Evolutionary conservation across 2,113 vertebrate genomes (phyloP), one percentile per base, ranked within the genome.

Genomic region (Tauraco erythrolophus): DNA sequence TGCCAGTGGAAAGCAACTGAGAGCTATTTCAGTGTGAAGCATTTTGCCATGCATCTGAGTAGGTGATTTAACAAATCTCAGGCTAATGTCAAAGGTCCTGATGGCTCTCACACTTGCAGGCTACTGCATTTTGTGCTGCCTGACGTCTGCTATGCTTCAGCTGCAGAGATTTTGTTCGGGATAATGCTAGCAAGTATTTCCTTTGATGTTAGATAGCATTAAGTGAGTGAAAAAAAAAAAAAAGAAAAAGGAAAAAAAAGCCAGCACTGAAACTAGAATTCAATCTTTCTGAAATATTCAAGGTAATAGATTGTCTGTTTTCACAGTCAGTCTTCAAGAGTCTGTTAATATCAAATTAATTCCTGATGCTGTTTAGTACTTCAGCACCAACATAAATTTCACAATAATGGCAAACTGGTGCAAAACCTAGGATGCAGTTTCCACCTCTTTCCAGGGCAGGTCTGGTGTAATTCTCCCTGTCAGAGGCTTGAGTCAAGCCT

Each of bases 101-200:
- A 17, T 27, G 61, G 50, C 53, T 94, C 80, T 75, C 58, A 76
- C 81, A 62, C 25, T 50, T 81, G 43, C 17, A 82, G 48, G 57
- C 74, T 89, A 39, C 45, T 78, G 85, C 66, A 41, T 70, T 96
- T 90, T 68, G 51, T 37, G 50, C 65, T 84, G 57, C 39, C 70
- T 85, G 75, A 83, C 0, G 0, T 89, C 71, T 71, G 25, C 69
- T 61, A 45, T 88, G 50, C 54, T 39, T 81, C 86, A 89, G 56
- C 77, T 74, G 43, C 76, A 83, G 74, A 85, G 80, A 79, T 91
- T 89, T 84, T 70, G 41, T 64, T 81, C 15, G 15, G 84, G 64
- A 89, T 96, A 96, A 89, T 77, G 56, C n/a, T 54, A 56, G 71
- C 35, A 94, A 92, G 50, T 64, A 88, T 92, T 97, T 77, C 48